Evolutionary conservation across 37 sponge, comb jelly and placozoan genomes (phyloP), one percentile per base, ranked within the genome.

Genomic region (Chondrosia reniformis): DNA sequence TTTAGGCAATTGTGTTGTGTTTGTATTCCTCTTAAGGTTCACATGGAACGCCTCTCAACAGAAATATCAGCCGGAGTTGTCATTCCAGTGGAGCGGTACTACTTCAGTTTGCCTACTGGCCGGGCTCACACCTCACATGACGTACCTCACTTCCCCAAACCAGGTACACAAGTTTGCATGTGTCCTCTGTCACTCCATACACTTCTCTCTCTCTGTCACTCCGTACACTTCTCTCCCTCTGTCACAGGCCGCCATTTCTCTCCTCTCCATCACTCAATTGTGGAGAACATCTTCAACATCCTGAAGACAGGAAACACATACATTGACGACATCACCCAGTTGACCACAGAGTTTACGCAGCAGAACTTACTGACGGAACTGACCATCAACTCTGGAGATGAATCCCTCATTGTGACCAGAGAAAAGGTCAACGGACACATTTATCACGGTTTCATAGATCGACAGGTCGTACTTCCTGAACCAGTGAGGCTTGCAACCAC

Each of bases 71-170:
- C 81, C 1, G 92, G 92, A 1, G 36, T 78, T 7, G 79, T 84
- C 30, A 84, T 80, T n/a, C 85, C 92, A 0, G 55, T 33, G 13
- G 92, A 92, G 38, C 57, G 92, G 21, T 87, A 84, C 78, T 87
- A 81, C 63, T 81, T 92, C 46, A 78, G 83, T 30, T 77, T 92
- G 9, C 92, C 92, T 3, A 92, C 92, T 0, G 85, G 85, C 0
- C 1, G 87, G 46, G 92, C 92, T n/a, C 92, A 92, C 63, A 72
- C 71, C 21, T 75, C 76, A 10, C 92, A 92, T 41, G 45, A 32
- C 10, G 76, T 87, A 6, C 74, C 82, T 27, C 85, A 89, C 28
- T 78, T 89, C 1, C 81, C 81, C 0, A 15, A 62, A 0, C 67
- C 89, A 3, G 72, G 72, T 69, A 39, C 27, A 28, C 7, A 28